Evolutionary conservation across 2,888 invertebrate genomes (phyloP).

Genomic region (Acleris sparsana): DNA sequence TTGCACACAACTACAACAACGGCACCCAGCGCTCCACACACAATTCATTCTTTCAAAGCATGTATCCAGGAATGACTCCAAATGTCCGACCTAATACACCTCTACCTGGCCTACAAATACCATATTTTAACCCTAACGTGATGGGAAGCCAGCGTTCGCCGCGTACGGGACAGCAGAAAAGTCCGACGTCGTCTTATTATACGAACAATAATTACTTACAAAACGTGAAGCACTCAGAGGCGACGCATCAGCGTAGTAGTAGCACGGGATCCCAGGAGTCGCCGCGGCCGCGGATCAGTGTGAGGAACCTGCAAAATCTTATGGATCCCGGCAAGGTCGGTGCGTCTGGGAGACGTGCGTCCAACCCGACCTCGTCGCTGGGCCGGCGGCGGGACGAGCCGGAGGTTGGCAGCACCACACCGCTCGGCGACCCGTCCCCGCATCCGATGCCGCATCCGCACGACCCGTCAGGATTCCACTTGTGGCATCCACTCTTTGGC

Average conservation of each 20-base stretch:
- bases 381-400: conserved; percentile 81
- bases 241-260: conserved; percentile 55
- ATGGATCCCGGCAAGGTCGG: conserved; percentile 76
- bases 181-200: conserved; percentile 73
- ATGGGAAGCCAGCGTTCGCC: conserved; percentile 69
- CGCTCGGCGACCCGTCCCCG: conserved; percentile 77
- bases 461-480: conserved; percentile 85
- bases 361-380: conserved; percentile 69
- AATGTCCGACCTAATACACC: conserved; percentile 66
- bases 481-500: conserved; percentile 94
- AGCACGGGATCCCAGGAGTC: conserved; percentile 67
- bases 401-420: conserved; percentile 86
- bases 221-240: conserved; percentile 65
- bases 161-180: conserved; percentile 66
- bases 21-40: conserved; percentile 63
- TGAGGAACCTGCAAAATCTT: conserved; percentile 85
- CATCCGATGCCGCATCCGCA: conserved; percentile 66
- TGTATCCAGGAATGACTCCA: conserved; percentile 70
- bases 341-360: conserved; percentile 55
- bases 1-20: conserved; percentile 70
- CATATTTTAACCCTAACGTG: conserved; percentile 70
- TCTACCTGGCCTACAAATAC: conserved; percentile 68
- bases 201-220: conserved; percentile 76
- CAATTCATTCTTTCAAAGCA: conserved; percentile 66
- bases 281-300: conserved; percentile 84